Evolutionary conservation across 92 coral and sea anemone species (phyloP).

Genomic region (Porites lobata): DNA sequence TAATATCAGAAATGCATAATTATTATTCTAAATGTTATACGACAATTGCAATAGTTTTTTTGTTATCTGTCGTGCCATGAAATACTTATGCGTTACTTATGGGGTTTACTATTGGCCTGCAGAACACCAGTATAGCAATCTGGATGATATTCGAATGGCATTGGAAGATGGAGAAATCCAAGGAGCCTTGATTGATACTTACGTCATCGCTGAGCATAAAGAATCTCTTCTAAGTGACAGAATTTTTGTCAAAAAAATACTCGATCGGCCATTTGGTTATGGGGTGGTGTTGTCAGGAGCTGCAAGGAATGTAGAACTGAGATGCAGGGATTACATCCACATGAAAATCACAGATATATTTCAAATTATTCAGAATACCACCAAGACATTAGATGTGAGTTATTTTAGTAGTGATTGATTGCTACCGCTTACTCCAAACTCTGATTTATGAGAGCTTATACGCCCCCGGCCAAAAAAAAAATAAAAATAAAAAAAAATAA

Average conservation of each 20-base stretch:
- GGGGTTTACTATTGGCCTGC: background rate
- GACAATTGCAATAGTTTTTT: too few species aligned
- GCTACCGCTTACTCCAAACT: too few species aligned
- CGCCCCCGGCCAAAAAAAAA: too few species aligned
- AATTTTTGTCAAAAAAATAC: constrained; percentile 54
- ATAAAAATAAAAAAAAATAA: too few species aligned
- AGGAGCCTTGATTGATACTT: constrained; percentile 83
- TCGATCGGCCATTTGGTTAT: constrained; percentile 72
- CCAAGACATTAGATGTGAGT: constrained; percentile 46
- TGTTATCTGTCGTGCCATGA: background rate
- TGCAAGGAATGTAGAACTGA: constrained; percentile 38
- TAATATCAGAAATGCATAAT: too few species aligned
- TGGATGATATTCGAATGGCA: constrained; percentile 70
- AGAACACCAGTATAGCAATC: constrained; percentile 60
- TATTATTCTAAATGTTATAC: too few species aligned
- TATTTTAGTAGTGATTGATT: too few species aligned
- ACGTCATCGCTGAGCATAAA: constrained; percentile 84
- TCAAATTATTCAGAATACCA: constrained; percentile 38
- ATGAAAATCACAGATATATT: constrained; percentile 51
- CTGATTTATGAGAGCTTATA: too few species aligned
- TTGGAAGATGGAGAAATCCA: constrained; percentile 64
- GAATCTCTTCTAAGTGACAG: constrained; percentile 64
- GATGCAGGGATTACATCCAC: constrained; percentile 69
- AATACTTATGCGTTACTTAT: too few species aligned
- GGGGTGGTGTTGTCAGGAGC: constrained; percentile 80